These are phyloP conservation scores for Otocyon megalotis DNA, from an alignment of 2,113 vertebrate genomes.

Conservation along the genomic window DNA sequence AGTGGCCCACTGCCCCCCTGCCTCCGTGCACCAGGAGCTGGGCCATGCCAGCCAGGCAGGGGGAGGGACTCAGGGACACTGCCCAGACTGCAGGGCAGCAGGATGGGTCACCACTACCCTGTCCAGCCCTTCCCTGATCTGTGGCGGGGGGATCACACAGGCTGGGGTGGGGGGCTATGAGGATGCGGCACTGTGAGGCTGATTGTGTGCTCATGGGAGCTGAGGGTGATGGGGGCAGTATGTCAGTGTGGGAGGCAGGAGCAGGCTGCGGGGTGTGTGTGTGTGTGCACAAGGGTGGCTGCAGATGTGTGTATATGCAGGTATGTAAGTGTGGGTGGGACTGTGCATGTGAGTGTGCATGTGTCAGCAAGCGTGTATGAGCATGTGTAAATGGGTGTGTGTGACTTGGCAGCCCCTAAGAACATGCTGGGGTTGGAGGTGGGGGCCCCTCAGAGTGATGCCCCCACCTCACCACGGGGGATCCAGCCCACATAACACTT, in stretches of 20 bases:
- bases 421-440: accelerated
- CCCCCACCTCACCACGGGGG: background rate
- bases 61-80: accelerated
- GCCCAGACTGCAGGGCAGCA: too few species aligned
- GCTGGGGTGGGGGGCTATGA: background rate
- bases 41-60: accelerated
- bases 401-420: background rate
- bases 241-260: background rate
- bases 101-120: background rate
- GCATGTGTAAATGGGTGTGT: background rate
- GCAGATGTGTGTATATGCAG: accelerated
- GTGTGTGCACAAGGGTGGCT: background rate
- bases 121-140: accelerated
- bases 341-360: background rate
- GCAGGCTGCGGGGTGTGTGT: background rate
- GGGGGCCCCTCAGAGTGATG: background rate
- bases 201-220: background rate
- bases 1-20: accelerated
- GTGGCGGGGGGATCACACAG: background rate
- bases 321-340: too few species aligned
- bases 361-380: background rate
- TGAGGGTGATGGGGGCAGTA: background rate
- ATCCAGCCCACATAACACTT: background rate
- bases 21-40: background rate
- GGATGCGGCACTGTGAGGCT: accelerated